Evolutionary conservation across 2,797 vertebrate species (phyloP), one percentile per base, ranked within the genome.

Genomic region (Tokudaia tokunoshimensis): DNA sequence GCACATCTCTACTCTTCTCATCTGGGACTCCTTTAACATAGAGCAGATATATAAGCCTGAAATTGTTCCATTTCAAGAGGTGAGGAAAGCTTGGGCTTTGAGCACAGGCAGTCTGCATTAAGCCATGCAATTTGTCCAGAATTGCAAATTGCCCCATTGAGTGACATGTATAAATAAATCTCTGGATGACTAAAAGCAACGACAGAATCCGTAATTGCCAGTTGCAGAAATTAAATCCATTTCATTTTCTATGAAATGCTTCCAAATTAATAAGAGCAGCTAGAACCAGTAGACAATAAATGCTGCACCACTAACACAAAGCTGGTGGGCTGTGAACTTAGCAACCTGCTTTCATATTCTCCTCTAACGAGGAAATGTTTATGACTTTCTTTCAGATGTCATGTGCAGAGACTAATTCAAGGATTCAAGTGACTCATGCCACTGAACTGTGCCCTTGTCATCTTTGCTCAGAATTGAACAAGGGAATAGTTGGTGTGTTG

Each of bases 261-360:
- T 97, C 94, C 97, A 97, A 97, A 98, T 98, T 97, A 98, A 96
- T 96, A 97, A 95, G 91, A 94, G 41, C 41, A 95, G 92, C 96
- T 96, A 87, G 97, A 96, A 97, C 96, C 98, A 97, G 94, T 93
- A 98, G 89, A 93, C 96, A 96, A 98, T 98, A 98, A 98, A 98
- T 50, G 67, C 96, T 87, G 75, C 50, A 91, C 75, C 87, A 84
- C 97, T 98, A 96, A 98, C 96, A 96, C 89, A 98, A 97, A 98
- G 96, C 94, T 97, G 96, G 57, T 86, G 87, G 89, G 97, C 92
- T 97, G 92, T 86, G 96, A 98, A 98, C 98, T 97, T 96, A 97
- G 95, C 67, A 98, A 96, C 96, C 93, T 91, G 95, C 82, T 95
- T 67, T 98, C 98, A 98, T 98, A 98, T 97, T 90, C 89, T 41